phyloP scores from a whole-genome alignment of 2,797 vertebrate species.

The Sciurus vulgaris region DNA sequence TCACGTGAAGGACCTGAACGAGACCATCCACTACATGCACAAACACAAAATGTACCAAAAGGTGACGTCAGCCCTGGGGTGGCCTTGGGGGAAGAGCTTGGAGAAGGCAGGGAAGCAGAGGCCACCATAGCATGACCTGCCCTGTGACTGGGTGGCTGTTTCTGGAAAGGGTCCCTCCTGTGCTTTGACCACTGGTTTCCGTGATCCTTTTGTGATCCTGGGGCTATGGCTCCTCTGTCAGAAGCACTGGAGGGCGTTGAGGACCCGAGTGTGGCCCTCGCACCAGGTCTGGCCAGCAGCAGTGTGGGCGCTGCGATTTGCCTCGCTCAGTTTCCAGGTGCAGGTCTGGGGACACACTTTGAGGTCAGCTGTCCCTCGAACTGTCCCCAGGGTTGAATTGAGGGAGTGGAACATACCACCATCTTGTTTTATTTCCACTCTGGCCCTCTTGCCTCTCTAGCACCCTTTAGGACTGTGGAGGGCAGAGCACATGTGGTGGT shows the following conservation, averaged over 20 bases:
- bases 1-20: slow-evolving; percentile 91
- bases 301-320: not conserved
- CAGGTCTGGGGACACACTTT: not conserved
- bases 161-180: not conserved
- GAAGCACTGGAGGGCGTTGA: not conserved
- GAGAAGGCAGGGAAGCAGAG: not conserved
- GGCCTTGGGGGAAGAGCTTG: accelerated
- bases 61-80: slow-evolving; percentile 86
- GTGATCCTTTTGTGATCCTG: not conserved
- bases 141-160: not conserved
- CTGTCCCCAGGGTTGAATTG: not conserved
- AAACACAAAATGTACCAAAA: slow-evolving; percentile 93
- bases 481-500: accelerated
- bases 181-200: not conserved
- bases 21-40: slow-evolving; percentile 94
- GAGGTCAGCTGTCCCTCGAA: not conserved
- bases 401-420: not conserved
- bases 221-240: not conserved
- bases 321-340: not conserved
- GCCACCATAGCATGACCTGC: accelerated
- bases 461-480: not conserved
- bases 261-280: no score
- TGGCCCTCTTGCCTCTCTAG: accelerated
- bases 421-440: not conserved
- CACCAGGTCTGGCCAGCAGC: not conserved